phyloP scores from a whole-genome alignment of 1,140 invertebrate species.

The Bombus consobrinus region DNA sequence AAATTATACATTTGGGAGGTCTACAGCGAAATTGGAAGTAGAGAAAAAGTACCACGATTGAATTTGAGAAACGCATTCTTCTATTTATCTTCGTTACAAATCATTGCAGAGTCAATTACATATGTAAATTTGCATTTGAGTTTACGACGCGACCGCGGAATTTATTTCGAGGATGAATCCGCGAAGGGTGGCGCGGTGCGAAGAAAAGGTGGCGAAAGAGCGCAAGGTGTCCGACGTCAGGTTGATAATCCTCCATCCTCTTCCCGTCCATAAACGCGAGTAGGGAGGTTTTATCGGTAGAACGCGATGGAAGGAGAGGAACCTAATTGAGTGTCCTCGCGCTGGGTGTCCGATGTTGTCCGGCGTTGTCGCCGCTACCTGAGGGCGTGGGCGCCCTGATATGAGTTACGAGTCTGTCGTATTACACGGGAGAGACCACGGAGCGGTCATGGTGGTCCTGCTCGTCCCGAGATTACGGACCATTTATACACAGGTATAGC shows the following conservation, averaged over 20 bases:
- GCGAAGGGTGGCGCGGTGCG: background rate
- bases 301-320: conserved; percentile 57
- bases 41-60: background rate
- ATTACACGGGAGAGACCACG: conserved; percentile 77
- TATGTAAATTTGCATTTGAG: background rate
- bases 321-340: conserved; percentile 83
- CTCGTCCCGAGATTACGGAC: conserved; percentile 75
- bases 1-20: background rate
- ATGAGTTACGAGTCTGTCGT: conserved; percentile 83
- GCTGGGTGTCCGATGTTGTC: conserved; percentile 82
- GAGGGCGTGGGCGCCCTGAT: conserved; percentile 81
- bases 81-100: background rate
- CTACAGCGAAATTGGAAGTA: background rate
- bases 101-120: background rate
- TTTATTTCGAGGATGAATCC: background rate
- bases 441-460: conserved; percentile 78
- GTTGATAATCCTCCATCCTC: conserved; percentile 43
- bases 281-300: conserved; percentile 65
- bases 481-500: conserved; percentile 75
- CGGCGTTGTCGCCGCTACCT: conserved; percentile 82
- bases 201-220: conserved; percentile 44
- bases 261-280: conserved; percentile 12
- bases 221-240: conserved; percentile 43
- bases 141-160: background rate
- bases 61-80: background rate